A percentile compares a stretch with the other conserved stretches of the same genome.
These are phyloP conservation scores for Ctenicera cuprea DNA, from an alignment of 2,888 invertebrate genomes.

Conservation along the genomic window DNA sequence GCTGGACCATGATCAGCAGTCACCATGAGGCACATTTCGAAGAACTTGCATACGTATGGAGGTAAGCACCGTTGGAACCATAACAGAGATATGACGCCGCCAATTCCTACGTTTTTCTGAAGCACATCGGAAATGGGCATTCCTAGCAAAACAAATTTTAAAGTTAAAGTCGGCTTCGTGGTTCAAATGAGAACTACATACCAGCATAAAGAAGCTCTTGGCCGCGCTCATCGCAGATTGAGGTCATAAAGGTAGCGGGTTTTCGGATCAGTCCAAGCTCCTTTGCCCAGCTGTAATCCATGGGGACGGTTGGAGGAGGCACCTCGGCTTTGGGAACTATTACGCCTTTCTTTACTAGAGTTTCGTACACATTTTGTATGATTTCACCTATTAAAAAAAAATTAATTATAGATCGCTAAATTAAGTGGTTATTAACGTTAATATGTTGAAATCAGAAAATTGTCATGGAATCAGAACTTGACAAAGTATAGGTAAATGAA, in stretches of 20 bases:
- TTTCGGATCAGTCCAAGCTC: constrained; percentile 98
- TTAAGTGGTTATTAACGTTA: too few relatives aligned
- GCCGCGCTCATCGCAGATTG: constrained; percentile 99
- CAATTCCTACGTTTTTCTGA: constrained; percentile 96
- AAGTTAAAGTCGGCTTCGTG: too few relatives aligned
- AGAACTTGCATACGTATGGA: constrained; percentile 95
- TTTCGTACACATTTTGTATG: constrained; percentile 83
- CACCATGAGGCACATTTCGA: constrained; percentile 99
- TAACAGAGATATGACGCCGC: constrained; percentile 96
- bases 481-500: too few relatives aligned
- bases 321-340: constrained; percentile 93
- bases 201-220: constrained; percentile 98
- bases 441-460: too few relatives aligned
- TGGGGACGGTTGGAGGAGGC: constrained; percentile 99
- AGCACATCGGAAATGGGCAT: constrained; percentile 88
- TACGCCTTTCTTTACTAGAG: constrained; percentile 86
- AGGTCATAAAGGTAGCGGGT: constrained; percentile 99
- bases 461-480: too few relatives aligned
- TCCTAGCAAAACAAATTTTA: constrained; percentile 51
- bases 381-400: constrained; percentile 78
- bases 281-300: constrained; percentile 99
- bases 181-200: too few relatives aligned
- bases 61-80: constrained; percentile 99
- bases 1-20: constrained; percentile 99
- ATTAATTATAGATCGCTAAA: too few relatives aligned